Percentiles rank a stretch among this genome's conserved stretches.
phyloP scores from a whole-genome alignment of 2,888 invertebrate species.

The Dynastes hyllus region DNA sequence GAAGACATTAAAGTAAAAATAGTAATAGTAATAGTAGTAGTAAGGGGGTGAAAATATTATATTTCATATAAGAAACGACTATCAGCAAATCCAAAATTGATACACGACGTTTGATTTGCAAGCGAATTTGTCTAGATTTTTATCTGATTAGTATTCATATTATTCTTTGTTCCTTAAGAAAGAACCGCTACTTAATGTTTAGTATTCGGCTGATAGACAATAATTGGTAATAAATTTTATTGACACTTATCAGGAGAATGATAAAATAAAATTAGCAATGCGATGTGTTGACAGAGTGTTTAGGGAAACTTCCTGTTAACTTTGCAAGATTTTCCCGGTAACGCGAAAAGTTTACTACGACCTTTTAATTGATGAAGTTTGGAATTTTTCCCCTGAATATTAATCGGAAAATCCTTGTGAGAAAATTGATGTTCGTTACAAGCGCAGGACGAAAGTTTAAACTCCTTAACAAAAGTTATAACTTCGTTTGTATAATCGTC shows the following conservation, averaged over 20 bases:
- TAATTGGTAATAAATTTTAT: no score
- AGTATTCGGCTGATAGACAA: no score
- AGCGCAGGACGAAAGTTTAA: slow-evolving; percentile 25
- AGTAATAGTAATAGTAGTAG: background rate
- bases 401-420: slow-evolving; percentile 47
- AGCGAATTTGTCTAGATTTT: no score
- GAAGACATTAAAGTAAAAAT: background rate
- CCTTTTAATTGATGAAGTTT: slow-evolving; percentile 42
- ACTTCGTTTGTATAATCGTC: slow-evolving; percentile 43
- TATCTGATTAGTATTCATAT: no score
- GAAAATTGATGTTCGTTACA: slow-evolving; percentile 47
- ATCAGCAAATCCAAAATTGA: no score
- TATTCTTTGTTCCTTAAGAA: no score
- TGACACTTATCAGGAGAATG: background rate
- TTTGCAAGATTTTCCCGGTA: background rate
- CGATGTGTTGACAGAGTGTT: background rate
- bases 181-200: no score
- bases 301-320: background rate
- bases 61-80: background rate
- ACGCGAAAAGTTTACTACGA: slow-evolving; percentile 15
- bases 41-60: background rate
- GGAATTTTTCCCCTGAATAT: slow-evolving; percentile 35
- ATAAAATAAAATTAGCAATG: background rate
- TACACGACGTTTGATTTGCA: no score
- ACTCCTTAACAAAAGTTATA: slow-evolving; percentile 43